Percentiles rank a stretch among this genome's conserved stretches.
Evolutionary conservation across 2,113 vertebrate genomes (phyloP).

Genomic region (Takifugu bimaculatus): DNA sequence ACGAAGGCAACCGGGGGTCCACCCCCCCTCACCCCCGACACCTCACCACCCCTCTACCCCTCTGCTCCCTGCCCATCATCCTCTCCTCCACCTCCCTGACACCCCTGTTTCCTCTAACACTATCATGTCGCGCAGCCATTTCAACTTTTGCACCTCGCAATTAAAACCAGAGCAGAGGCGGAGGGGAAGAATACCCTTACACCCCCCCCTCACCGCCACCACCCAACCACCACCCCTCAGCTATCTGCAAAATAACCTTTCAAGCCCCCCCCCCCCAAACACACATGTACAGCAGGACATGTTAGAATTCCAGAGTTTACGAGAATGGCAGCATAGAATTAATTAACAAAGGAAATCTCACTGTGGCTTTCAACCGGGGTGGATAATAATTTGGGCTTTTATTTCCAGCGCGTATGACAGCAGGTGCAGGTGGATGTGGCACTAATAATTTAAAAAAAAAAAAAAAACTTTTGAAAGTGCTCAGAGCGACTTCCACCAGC

Average conservation of each 20-base stretch:
- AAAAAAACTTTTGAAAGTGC: background rate
- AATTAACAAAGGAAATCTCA: slow-evolving; percentile 73
- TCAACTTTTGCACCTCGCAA: slow-evolving; percentile 94
- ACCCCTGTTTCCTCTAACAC: slow-evolving; percentile 87
- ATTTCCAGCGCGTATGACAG: slow-evolving; percentile 31
- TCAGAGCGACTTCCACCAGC: too few relatives aligned
- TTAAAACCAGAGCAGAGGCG: slow-evolving; percentile 87
- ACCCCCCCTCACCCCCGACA: slow-evolving; percentile 63
- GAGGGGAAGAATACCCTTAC: slow-evolving; percentile 57
- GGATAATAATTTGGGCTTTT: slow-evolving; percentile 65
- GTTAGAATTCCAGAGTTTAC: slow-evolving; percentile 64
- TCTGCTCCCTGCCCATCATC: slow-evolving; percentile 84
- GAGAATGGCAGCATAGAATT: slow-evolving; percentile 71
- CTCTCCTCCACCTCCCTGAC: slow-evolving; percentile 87
- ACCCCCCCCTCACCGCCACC: slow-evolving; percentile 14
- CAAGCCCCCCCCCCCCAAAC: slow-evolving; percentile 21
- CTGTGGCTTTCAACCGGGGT: slow-evolving; percentile 43
- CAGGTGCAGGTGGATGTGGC: slow-evolving; percentile 24
- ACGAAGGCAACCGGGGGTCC: slow-evolving; percentile 26
- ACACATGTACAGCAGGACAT: slow-evolving; percentile 51
- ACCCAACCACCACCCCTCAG: slow-evolving; percentile 5
- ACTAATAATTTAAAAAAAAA: too few relatives aligned
- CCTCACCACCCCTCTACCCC: slow-evolving; percentile 28
- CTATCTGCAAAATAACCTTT: slow-evolving; percentile 53
- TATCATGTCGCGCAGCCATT: slow-evolving; percentile 88